Base-by-base conservation (phyloP, 2,113 vertebrate species). In the Cisticola juncidis region DNA sequence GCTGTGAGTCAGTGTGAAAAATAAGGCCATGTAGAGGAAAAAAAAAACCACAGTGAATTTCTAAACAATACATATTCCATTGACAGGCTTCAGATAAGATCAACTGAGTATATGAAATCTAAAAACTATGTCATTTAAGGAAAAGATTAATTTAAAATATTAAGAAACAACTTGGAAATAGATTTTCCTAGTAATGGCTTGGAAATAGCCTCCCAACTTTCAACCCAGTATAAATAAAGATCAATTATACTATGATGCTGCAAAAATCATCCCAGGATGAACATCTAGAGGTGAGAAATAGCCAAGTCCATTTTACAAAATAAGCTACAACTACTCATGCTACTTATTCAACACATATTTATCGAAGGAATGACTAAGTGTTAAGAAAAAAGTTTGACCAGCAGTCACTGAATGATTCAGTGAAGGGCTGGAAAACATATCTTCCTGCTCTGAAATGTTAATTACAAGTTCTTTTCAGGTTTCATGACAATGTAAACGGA, bases 1-100 rank as follows among this genome's bases (percentile, higher is more conserved):
- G 94, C 92, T 94, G 93, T 96, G 94, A 96, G 79, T 92, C 95
- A 91, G 42, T 88, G 79, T 87, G 74, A 92, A 89, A 96, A 95
- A 95, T 82, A 91, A 90, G 85, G 79, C 92, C 64, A 90, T 47
- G 58, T n/a, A 94, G 72, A 94, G 60, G 68, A 5, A 94, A 93
- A 90, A 86, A 92, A 68, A 1, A 0, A 5, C 31, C 47, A 86
- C 35, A 89, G 26, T 56, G 68, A 77, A 58, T 71, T 94, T 90
- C 71, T 82, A 90, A 96, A 95, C 93, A 95, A 95, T 90, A 91
- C 81, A n/a, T 86, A 93, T 66, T 91, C 51, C 74, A 93, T 40
- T 68, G 90, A 90, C 56, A 71, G 31, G 20, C 40, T 95, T 88
- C 68, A 92, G 90, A 91, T 91, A 96, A 96, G 83, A 92, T 78